These are phyloP conservation scores for Lasioglossum morio DNA, from an alignment of 2,888 invertebrate species.

Conservation along the genomic window DNA sequence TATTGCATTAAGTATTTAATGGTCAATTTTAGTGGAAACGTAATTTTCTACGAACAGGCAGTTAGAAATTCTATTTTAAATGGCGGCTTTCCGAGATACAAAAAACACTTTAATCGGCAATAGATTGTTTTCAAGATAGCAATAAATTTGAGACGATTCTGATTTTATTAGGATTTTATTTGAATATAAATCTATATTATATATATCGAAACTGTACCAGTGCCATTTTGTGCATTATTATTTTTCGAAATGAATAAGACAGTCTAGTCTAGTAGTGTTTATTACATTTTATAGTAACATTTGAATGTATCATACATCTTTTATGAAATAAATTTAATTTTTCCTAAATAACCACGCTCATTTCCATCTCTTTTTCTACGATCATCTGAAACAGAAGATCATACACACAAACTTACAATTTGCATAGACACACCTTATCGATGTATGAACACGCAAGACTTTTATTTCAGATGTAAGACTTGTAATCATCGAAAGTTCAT, in stretches of 20 bases:
- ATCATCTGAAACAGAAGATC: constrained; percentile 21
- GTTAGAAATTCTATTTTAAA: background rate
- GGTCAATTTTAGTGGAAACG: constrained; percentile 8
- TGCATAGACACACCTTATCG: background rate
- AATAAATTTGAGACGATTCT: background rate
- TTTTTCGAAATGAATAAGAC: constrained; percentile 29
- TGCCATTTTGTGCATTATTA: constrained; percentile 28
- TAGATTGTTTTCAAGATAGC: background rate
- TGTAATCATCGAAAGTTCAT: constrained; percentile 59
- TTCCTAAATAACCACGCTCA: background rate
- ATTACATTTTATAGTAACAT: constrained; percentile 4
- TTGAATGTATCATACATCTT: constrained; percentile 13
- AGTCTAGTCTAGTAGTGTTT: constrained; percentile 35
- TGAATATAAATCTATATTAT: background rate
- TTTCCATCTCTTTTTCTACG: background rate
- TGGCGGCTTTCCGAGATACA: background rate
- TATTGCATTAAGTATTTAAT: constrained; percentile 16
- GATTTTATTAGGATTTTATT: background rate
- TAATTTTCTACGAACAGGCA: background rate
- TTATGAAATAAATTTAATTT: constrained; percentile 23
- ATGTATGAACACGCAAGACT: background rate
- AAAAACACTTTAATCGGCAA: background rate
- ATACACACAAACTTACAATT: constrained; percentile 14
- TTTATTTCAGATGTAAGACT: constrained; percentile 33
- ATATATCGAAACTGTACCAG: background rate